Conservation (phyloP, 2,113 vertebrate species). For the Rhabdomys dilectus region DNA sequence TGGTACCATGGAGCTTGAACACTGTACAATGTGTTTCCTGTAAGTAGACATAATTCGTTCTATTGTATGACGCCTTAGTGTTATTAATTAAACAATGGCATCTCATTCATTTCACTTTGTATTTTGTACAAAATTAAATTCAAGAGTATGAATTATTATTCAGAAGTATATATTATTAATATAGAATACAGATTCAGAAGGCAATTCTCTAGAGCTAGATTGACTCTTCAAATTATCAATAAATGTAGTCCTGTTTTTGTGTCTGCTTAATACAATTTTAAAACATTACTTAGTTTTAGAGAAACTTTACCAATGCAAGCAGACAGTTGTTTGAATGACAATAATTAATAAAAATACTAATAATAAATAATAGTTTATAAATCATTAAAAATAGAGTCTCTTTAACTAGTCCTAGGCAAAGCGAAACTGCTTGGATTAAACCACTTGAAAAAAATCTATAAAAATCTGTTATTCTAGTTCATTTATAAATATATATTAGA, state of each 20-base stretch:
- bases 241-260: slow-evolving; percentile 58
- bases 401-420: slow-evolving; percentile 72
- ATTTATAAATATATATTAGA: slow-evolving; percentile 70
- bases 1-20: neutral
- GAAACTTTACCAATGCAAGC: slow-evolving; percentile 77
- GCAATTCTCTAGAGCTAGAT: slow-evolving; percentile 30
- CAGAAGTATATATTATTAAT: neutral
- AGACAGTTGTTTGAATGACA: slow-evolving; percentile 77
- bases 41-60: neutral
- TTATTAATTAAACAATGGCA: neutral
- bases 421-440: slow-evolving; percentile 62
- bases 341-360: slow-evolving; percentile 45
- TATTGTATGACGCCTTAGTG: slow-evolving; percentile 13
- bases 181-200: slow-evolving; percentile 16
- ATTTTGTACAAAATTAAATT: slow-evolving; percentile 51
- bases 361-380: neutral
- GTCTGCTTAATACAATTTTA: slow-evolving; percentile 73
- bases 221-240: neutral
- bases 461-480: slow-evolving; percentile 68
- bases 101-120: neutral
- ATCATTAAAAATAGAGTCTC: neutral
- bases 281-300: slow-evolving; percentile 77
- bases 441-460: neutral
- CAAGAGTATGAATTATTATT: neutral
- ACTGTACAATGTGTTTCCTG: neutral